Percentiles rank a stretch among this genome's conserved stretches.
Evolutionary conservation across 2,888 invertebrate species (phyloP).

Genomic region (Crocallis elinguaria): DNA sequence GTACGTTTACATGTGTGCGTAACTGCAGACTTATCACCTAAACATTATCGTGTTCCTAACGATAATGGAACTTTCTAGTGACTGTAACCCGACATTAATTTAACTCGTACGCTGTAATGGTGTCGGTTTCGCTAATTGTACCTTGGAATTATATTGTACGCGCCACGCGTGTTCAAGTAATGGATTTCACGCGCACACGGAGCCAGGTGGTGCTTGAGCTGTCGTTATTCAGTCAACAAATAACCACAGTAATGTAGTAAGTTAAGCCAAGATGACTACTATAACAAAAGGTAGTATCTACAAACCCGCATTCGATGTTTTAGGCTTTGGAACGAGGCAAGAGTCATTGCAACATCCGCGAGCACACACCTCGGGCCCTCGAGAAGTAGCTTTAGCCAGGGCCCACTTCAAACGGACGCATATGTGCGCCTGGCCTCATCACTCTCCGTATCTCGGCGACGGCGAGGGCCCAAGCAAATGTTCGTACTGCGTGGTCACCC

Average conservation of each 20-base stretch:
- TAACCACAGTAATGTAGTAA: background rate
- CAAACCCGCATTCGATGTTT: too few relatives aligned
- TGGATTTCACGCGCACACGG: conserved; percentile 54
- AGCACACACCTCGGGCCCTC: too few relatives aligned
- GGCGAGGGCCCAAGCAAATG: too few relatives aligned
- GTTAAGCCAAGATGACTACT: too few relatives aligned
- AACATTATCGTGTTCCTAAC: conserved; percentile 74
- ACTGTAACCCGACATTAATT: conserved; percentile 82
- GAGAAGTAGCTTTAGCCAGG: too few relatives aligned
- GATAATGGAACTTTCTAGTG: conserved; percentile 83
- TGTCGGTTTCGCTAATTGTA: conserved; percentile 82
- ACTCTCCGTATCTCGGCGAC: too few relatives aligned
- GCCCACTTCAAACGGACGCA: too few relatives aligned
- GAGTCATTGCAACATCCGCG: too few relatives aligned
- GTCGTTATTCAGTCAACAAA: conserved; percentile 2
- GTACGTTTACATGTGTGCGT: conserved; percentile 21
- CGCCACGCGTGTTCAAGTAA: conserved; percentile 72
- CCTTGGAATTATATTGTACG: conserved; percentile 80
- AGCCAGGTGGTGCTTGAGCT: conserved; percentile 10
- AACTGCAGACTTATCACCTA: conserved; percentile 63
- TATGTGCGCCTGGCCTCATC: too few relatives aligned
- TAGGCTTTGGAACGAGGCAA: too few relatives aligned
- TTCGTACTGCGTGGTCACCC: too few relatives aligned
- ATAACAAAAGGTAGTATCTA: too few relatives aligned
- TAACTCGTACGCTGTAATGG: conserved; percentile 81